Conservation (phyloP, 2,113 vertebrate genomes). For the Petroica traversi region DNA sequence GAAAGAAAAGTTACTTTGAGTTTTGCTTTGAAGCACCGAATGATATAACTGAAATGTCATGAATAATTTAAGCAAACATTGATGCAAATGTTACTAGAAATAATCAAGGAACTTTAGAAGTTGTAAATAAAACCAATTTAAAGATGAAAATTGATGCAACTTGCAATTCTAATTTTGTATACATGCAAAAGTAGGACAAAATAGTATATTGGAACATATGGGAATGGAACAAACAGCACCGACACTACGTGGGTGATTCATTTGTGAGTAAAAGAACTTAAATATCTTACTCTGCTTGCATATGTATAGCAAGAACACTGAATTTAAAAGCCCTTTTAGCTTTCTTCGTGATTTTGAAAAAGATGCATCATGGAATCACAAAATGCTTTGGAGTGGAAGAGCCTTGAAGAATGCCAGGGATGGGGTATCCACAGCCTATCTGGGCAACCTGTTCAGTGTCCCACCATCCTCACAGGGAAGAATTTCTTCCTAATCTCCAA, state of each 20-base stretch:
- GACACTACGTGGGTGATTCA: background rate
- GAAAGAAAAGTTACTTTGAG: constrained; percentile 61
- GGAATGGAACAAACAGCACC: constrained; percentile 14
- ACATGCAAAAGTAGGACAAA: constrained; percentile 49
- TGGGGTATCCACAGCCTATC: background rate
- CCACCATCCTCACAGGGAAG: background rate
- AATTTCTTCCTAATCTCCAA: background rate
- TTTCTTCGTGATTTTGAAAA: background rate
- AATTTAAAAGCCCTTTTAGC: background rate
- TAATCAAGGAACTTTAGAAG: constrained; percentile 58
- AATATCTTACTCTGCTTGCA: background rate
- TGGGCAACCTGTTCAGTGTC: background rate
- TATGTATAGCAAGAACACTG: background rate
- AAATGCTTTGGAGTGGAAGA: background rate
- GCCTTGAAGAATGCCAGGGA: no score
- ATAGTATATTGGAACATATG: constrained; percentile 44
- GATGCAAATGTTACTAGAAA: constrained; percentile 59
- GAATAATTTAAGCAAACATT: constrained; percentile 61
- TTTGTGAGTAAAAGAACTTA: constrained; percentile 31
- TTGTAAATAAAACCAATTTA: constrained; percentile 65
- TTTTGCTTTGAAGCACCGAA: constrained; percentile 64
- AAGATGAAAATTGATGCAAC: constrained; percentile 55
- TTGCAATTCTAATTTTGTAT: constrained; percentile 55
- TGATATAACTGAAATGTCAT: constrained; percentile 70
- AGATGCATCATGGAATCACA: no score